Percentiles rank a stretch among this genome's conserved stretches.
These are phyloP conservation scores for Drosophila ficusphila DNA, from an alignment of 1,140 invertebrate genomes.

Conservation along the genomic window DNA sequence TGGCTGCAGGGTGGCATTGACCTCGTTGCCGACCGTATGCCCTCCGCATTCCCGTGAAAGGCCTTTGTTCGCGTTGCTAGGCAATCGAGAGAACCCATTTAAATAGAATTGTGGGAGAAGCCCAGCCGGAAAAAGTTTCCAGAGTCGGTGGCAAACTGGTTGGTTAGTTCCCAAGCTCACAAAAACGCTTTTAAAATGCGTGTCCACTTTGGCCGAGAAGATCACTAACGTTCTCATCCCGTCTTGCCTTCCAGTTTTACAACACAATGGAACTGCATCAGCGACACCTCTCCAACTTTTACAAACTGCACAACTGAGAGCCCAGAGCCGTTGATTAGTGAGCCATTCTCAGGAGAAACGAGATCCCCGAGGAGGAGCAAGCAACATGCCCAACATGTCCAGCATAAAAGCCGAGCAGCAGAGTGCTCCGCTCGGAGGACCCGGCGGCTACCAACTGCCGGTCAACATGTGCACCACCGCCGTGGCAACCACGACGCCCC, in stretches of 20 bases:
- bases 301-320: slow-evolving; percentile 71
- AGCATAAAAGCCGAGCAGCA: slow-evolving; percentile 78
- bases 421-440: slow-evolving; percentile 44
- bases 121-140: neutral
- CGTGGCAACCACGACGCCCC: slow-evolving; percentile 29
- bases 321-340: slow-evolving; percentile 13
- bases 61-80: slow-evolving; percentile 31
- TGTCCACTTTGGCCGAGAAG: too few relatives aligned
- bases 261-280: slow-evolving; percentile 81
- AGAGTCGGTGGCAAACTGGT: neutral
- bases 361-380: too few relatives aligned
- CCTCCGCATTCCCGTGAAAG: neutral
- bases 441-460: slow-evolving; percentile 60
- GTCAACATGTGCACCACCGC: slow-evolving; percentile 61
- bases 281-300: slow-evolving; percentile 81
- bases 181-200: too few relatives aligned
- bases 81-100: neutral
- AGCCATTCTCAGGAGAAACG: too few relatives aligned
- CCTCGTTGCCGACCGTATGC: slow-evolving; percentile 18
- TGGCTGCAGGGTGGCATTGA: slow-evolving; percentile 34
- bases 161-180: too few relatives aligned
- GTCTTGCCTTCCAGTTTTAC: slow-evolving; percentile 45
- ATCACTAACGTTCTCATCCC: too few relatives aligned
- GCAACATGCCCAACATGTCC: slow-evolving; percentile 70
- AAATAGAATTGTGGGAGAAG: neutral